Conservation (phyloP, 2,113 vertebrate species). For the Chaetops frenatus region DNA sequence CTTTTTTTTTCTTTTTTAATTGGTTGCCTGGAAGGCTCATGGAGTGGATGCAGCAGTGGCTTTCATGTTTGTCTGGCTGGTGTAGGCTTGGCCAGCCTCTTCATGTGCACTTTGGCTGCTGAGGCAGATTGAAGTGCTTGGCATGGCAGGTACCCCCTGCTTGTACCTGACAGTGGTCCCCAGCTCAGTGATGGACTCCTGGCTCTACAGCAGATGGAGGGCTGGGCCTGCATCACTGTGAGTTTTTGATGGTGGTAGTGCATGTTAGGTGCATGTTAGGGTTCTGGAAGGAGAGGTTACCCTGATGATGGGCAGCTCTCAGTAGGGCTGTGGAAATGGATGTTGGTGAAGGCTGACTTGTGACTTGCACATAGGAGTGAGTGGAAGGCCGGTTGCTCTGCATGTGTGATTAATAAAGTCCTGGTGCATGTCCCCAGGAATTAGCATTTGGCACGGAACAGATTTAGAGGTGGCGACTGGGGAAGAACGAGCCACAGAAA, state of each 20-base stretch:
- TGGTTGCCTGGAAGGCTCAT: background rate
- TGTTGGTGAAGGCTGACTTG: background rate
- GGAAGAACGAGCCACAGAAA: background rate
- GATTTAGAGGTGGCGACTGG: background rate
- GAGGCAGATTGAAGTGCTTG: background rate
- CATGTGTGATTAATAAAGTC: background rate
- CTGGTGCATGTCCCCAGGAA: background rate
- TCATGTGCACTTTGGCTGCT: rapidly evolving
- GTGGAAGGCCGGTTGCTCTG: background rate
- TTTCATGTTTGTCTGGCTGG: background rate
- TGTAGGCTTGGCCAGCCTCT: background rate
- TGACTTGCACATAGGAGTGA: rapidly evolving
- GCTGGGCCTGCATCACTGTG: background rate
- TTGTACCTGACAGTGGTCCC: background rate
- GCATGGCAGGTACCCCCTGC: background rate
- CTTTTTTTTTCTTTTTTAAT: background rate
- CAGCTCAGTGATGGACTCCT: background rate
- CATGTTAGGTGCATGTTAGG: rapidly evolving
- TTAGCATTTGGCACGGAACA: background rate
- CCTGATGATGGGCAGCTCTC: background rate
- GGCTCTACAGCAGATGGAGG: background rate
- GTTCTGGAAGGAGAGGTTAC: background rate
- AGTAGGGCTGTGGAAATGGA: rapidly evolving
- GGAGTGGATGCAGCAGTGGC: rapidly evolving
- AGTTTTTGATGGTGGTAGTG: background rate